Evolutionary conservation across 2,888 invertebrate genomes (phyloP), one percentile per base, ranked within the genome.

Genomic region (Glaucopsyche alexis): DNA sequence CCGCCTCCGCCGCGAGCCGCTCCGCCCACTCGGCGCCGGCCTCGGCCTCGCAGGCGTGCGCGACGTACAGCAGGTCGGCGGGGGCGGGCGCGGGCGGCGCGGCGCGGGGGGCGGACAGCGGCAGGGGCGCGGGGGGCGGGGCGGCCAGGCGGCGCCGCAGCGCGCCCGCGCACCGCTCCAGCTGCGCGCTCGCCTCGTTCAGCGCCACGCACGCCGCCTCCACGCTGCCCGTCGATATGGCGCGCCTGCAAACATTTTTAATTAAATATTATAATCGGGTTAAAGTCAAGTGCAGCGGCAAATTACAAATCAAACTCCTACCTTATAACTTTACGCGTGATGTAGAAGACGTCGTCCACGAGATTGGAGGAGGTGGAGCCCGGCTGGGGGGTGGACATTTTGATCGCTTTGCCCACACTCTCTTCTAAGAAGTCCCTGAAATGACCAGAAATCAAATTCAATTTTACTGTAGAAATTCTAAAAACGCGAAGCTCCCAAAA

Each of bases 261-360:
- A 14, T 11, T 1, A 55, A 55, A 47, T 47, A 11, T 47, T 47
- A 47, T 11, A 2, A 47, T 47, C 9, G 47, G 13, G 9, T 47
- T 47, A 13, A 47, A 47, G 13, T 47, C 47, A 13, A 9, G 13
- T 47, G 47, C 47, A 47, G 13, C 11, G 47, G 13, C 47, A 11
- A 47, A 42, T 42, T 42, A 47, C 0, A 47, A 11, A 11, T 4
- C 11, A 13, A 2, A 47, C 29, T 16, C 55, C 19, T 72, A 89
- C 97, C 96, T 94, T 71, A 99, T 96, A 81, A 98, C 98, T 91
- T 99, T 99, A 81, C 98, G 96, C 3, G 99, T 95, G 78, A 99
- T 98, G 86, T 98, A 99, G 90, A 99, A 99, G 0, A 99, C 97
- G 88, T 99, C 99, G 86, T 99, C 99, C 0, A 99, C 97, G 94